These are phyloP conservation scores for Calameuta pallipes DNA, from an alignment of 2,888 invertebrate genomes.

Conservation along the genomic window DNA sequence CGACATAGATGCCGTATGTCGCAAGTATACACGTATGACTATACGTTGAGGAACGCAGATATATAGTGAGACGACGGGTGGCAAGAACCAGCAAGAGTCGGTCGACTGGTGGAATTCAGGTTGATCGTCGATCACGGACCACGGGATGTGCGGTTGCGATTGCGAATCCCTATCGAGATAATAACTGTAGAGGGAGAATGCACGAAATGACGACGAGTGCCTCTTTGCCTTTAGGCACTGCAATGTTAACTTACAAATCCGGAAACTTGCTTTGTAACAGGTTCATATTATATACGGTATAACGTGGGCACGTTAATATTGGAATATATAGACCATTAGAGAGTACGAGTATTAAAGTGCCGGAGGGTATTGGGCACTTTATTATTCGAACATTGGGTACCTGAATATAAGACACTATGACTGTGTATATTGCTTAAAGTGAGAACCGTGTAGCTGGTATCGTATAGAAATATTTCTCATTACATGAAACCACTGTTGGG, in stretches of 20 bases:
- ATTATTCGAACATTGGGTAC: neutral
- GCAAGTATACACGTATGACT: neutral
- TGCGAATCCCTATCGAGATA: neutral
- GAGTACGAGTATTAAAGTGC: neutral
- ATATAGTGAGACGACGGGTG: constrained; percentile 7
- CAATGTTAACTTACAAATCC: neutral
- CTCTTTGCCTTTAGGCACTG: neutral
- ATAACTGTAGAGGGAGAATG: neutral
- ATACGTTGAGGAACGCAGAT: neutral
- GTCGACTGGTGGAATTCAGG: constrained; percentile 14
- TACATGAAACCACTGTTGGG: neutral
- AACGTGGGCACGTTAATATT: neutral
- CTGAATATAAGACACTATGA: neutral
- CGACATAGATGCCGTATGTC: neutral
- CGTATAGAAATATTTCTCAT: neutral
- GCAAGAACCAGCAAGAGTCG: constrained; percentile 21
- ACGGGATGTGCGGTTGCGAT: neutral
- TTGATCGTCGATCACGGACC: constrained; percentile 25
- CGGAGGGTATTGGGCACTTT: neutral
- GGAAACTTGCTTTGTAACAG: neutral
- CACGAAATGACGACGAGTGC: neutral
- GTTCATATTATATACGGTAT: neutral
- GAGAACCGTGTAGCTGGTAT: neutral
- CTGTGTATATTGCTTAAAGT: neutral
- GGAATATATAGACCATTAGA: neutral